Conservation (phyloP, 2,797 vertebrate species). For the Clarias fuscus region DNA sequence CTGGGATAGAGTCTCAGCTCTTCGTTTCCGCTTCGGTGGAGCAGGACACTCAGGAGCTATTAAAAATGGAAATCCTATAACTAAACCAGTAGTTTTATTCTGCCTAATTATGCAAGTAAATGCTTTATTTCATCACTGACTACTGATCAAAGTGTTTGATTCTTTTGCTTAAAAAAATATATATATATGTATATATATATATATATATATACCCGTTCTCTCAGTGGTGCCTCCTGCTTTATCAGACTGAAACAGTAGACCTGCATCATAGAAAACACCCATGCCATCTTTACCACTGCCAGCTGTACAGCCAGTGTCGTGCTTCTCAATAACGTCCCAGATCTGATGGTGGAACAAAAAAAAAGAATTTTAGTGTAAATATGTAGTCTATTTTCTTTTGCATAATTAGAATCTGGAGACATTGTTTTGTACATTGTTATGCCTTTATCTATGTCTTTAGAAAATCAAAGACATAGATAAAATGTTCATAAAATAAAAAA, state of each 20-base stretch:
- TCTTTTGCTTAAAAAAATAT: too few species aligned
- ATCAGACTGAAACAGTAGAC: constrained; percentile 68
- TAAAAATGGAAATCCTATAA: background rate
- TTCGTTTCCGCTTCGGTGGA: constrained; percentile 28
- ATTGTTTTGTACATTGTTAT: background rate
- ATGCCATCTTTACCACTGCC: constrained; percentile 69
- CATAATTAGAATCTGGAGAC: background rate
- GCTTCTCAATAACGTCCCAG: constrained; percentile 73
- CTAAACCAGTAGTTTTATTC: too few species aligned
- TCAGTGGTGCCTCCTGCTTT: constrained; percentile 50
- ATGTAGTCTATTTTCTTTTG: background rate
- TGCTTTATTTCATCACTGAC: too few species aligned
- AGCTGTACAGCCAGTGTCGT: too few species aligned
- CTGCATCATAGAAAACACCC: constrained; percentile 77
- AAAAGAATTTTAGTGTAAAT: background rate
- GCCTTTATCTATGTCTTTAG: background rate
- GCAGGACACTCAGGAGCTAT: constrained; percentile 26
- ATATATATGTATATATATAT: too few species aligned
- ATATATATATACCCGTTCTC: constrained; percentile 52
- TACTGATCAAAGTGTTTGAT: too few species aligned
- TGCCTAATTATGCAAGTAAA: constrained; percentile 32
- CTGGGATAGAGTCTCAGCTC: constrained; percentile 11
- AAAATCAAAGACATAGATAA: too few species aligned
- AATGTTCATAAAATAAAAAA: too few species aligned
- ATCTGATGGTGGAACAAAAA: constrained; percentile 63